Evolutionary conservation across 2,797 vertebrate genomes (phyloP), one percentile per base, ranked within the genome.

Genomic region (Sebastes steindachneri): DNA sequence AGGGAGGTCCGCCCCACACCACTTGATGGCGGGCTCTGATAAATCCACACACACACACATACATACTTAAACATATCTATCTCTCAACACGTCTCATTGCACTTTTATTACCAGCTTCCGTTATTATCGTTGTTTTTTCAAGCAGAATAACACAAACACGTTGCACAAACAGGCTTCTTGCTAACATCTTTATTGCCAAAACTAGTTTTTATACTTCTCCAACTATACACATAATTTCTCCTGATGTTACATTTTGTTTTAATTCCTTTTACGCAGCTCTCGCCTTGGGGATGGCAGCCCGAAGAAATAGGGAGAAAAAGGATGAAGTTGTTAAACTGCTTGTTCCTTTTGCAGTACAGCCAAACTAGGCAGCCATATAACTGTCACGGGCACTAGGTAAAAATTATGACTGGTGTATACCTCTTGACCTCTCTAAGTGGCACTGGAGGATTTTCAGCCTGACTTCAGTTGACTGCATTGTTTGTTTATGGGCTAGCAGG

Each of bases 401-500:
- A 90, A 94, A 83, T 89, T 91, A 94, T 93, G 89, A 80, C 74
- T 82, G 79, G 74, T 84, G 68, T 86, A 71, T 83, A 84, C 84
- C 88, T 93, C 86, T 91, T 94, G 94, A 94, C 93, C 94, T 90
- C 73, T 90, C 31, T 85, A 90, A 93, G 92, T 92, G 89, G 90
- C 86, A 85, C 86, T 84, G 73, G 82, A 93, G 92, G 79, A 93
- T 94, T 91, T 93, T 94, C 89, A 90, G 93, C 85, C 82, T 89
- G 86, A 93, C 88, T 93, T 92, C 91, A 93, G 89, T 90, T 93
- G 85, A 91, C 88, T 90, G 88, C 89, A 84, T 91, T 89, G 92
- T 93, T 94, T 93, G 92, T 94, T 95, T 94, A 94, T 93, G 89
- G 83, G 83, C 87, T 64, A 73, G 82, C 86, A 94, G 92, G 93